phyloP scores from a whole-genome alignment of 2,113 vertebrate genomes.

The Himantopus leucocephalus region DNA sequence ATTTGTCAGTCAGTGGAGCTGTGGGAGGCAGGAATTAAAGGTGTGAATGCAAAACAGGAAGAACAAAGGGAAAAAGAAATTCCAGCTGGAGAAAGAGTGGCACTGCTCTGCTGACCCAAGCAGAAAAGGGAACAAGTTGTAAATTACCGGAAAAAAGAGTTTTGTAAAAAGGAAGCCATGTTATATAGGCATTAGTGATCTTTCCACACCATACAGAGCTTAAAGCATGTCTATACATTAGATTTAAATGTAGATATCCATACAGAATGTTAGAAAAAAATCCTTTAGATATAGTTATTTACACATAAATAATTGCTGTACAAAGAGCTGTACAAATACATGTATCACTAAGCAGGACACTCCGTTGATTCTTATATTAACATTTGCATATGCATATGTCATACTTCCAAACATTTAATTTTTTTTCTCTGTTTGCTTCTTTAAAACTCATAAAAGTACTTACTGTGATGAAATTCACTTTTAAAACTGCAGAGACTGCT shows the following conservation, averaged over 20 bases:
- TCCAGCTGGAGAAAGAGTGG: background rate
- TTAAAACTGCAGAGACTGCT: slow-evolving; percentile 31
- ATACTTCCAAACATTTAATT: background rate
- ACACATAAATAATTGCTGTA: background rate
- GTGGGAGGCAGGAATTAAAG: background rate
- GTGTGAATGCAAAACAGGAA: background rate
- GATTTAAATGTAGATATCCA: background rate
- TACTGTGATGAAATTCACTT: background rate
- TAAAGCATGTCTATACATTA: background rate
- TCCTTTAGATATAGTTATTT: background rate
- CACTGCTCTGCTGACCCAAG: background rate
- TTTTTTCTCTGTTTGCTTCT: background rate
- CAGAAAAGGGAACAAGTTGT: background rate
- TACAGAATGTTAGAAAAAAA: background rate
- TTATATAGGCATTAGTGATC: background rate
- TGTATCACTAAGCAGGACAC: background rate
- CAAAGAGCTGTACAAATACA: background rate
- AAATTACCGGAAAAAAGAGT: background rate
- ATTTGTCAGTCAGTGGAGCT: background rate
- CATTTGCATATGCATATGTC: background rate
- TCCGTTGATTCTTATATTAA: background rate
- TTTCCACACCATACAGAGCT: background rate
- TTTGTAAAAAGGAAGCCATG: background rate
- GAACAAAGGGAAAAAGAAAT: background rate
- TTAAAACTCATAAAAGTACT: background rate